A percentile compares a stretch with the other conserved stretches of the same genome.
These are phyloP conservation scores for Poecile montanus DNA, from an alignment of 2,797 vertebrate species.

Conservation along the genomic window DNA sequence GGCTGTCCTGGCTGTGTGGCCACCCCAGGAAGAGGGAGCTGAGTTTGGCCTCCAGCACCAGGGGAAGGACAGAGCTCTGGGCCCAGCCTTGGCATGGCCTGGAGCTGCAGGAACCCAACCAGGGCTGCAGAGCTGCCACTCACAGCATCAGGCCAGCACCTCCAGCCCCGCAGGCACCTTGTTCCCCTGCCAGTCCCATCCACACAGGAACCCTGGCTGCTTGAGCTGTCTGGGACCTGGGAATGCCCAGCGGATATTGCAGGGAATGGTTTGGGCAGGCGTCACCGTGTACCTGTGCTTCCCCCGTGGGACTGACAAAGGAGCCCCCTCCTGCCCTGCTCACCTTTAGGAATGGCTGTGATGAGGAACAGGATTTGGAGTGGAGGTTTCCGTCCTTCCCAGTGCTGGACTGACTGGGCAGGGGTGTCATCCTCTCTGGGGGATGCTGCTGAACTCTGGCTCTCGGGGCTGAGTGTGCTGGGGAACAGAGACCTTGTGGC, in stretches of 20 bases:
- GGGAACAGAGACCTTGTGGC: neutral
- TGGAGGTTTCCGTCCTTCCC: neutral
- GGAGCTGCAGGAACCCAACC: neutral
- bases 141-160: neutral
- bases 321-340: fast-evolving
- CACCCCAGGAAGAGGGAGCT: neutral
- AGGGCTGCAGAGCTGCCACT: neutral
- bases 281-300: neutral
- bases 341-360: neutral
- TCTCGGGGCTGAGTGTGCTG: fast-evolving
- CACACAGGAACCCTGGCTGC: neutral
- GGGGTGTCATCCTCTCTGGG: neutral
- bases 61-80: neutral
- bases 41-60: neutral
- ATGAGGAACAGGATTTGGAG: neutral
- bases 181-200: neutral
- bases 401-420: fast-evolving
- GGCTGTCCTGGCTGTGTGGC: neutral
- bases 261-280: neutral
- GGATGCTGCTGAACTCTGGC: neutral
- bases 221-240: neutral
- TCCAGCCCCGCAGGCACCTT: neutral
- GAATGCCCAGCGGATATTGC: neutral
- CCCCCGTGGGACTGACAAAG: neutral
- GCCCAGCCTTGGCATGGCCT: neutral